phyloP scores from a whole-genome alignment of 2,797 vertebrate species.

The Agapornis canus region DNA sequence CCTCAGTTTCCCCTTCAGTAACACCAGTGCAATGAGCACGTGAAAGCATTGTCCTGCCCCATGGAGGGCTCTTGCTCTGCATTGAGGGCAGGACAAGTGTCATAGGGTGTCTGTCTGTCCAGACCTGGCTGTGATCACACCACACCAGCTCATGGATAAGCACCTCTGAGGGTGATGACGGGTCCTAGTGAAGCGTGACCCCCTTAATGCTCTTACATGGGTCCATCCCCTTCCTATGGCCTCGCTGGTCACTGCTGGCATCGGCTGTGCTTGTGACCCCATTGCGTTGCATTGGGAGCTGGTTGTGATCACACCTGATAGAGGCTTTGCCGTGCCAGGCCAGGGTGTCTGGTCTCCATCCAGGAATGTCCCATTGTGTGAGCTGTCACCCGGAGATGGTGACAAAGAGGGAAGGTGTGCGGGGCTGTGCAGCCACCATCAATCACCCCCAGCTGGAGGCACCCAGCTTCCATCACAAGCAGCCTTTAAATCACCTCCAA shows the following conservation, averaged over 20 bases:
- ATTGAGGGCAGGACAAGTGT: neutral
- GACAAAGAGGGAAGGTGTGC: neutral
- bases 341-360: neutral
- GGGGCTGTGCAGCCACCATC: neutral
- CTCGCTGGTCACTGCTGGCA: neutral
- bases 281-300: neutral
- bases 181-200: neutral
- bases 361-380: neutral
- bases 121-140: neutral
- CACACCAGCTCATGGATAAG: neutral
- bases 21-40: neutral
- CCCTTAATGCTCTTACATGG: neutral
- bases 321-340: neutral
- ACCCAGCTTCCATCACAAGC: neutral
- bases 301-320: neutral
- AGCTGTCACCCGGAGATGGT: neutral
- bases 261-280: neutral
- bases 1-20: constrained; percentile 1
- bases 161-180: neutral
- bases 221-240: neutral
- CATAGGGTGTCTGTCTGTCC: neutral
- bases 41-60: neutral
- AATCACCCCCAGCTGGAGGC: neutral
- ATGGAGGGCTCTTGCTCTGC: neutral
- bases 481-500: neutral